Evolutionary conservation across 2,888 invertebrate species (phyloP), one percentile per base, ranked within the genome.

Genomic region (Dicyrtomina minuta): DNA sequence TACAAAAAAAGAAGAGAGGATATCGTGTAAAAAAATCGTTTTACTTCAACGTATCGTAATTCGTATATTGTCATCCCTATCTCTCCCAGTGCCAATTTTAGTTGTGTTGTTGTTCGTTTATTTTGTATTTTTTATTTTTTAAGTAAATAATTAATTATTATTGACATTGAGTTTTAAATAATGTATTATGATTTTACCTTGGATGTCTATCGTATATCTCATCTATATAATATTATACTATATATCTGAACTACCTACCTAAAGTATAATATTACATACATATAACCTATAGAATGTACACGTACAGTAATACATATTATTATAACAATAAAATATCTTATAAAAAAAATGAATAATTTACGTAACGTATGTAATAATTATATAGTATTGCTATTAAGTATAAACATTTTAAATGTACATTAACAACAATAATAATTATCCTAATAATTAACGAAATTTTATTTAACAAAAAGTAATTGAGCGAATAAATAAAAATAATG

Each of bases 401-500:
- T 5, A n/a, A n/a, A n/a, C 22, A 22, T 56, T 56, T 56, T 20
- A 27, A 58, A 58, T 58, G 58, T 66, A 13, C 33, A 33, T 33
- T 33, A 33, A 33, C 33, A 33, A 33, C 33, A 33, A 33, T 33
- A 33, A 33, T 33, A 33, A 33, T 33, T 33, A 33, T 33, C 33
- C 3, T 66, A 56, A 53, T 39, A 53, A 56, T 66, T 55, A 66
- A 51, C 22, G 24, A 43, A 61, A 55, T 51, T 39, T 58, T 39
- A 58, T 58, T 58, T 58, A 58, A 58, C 58, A 58, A 33, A 58
- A 58, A 58, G 33, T 58, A 58, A 22, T 58, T 66, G 43, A 56
- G 39, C 56, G 66, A 66, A 66, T 66, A 66, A 66, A 66, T 55
- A 55, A 66, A 61, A 55, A 55, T 66, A 66, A 66, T 44, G 33